A percentile compares a stretch with the other conserved stretches of the same genome.
Conservation (phyloP, 2,797 vertebrate species). For the Malacoctenus gilli region DNA sequence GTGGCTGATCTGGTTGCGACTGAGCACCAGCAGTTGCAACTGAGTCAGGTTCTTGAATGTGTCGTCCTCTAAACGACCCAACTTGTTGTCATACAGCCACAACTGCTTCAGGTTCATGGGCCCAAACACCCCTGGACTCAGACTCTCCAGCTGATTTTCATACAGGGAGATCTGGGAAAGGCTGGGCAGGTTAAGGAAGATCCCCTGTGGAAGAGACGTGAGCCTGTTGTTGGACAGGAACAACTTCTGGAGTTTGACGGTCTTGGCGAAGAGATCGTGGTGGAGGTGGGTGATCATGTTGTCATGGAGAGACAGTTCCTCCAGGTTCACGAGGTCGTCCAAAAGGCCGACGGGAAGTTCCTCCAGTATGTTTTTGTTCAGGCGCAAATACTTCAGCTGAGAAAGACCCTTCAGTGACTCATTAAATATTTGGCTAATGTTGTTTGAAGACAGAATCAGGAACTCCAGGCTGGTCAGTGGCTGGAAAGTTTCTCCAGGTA, state of each 20-base stretch:
- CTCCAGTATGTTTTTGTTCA: slow-evolving; percentile 85
- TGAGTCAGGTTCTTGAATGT: slow-evolving; percentile 86
- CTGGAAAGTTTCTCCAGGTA: slow-evolving; percentile 76
- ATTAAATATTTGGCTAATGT: slow-evolving; percentile 75
- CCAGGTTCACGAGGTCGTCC: slow-evolving; percentile 83
- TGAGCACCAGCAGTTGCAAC: slow-evolving; percentile 87
- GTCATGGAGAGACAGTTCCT: slow-evolving; percentile 87
- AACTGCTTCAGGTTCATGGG: slow-evolving; percentile 85
- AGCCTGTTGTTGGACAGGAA: slow-evolving; percentile 89
- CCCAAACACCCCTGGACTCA: slow-evolving; percentile 84
- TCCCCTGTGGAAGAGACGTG: slow-evolving; percentile 79
- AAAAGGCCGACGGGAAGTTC: slow-evolving; percentile 82
- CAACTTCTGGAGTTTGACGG: slow-evolving; percentile 84
- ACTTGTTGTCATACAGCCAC: slow-evolving; percentile 91
- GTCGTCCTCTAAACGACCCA: slow-evolving; percentile 79
- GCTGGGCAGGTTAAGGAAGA: slow-evolving; percentile 84
- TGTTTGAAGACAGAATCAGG: slow-evolving; percentile 86
- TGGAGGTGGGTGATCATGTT: slow-evolving; percentile 85
- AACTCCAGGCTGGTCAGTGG: slow-evolving; percentile 77
- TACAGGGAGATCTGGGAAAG: slow-evolving; percentile 87
- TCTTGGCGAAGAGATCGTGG: slow-evolving; percentile 83
- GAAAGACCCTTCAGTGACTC: slow-evolving; percentile 83
- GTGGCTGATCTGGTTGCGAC: slow-evolving; percentile 84
- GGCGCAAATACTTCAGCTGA: slow-evolving; percentile 81
- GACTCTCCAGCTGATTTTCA: slow-evolving; percentile 83